Evolutionary conservation across 2,113 vertebrate species (phyloP).

Genomic region (Eonycteris spelaea): DNA sequence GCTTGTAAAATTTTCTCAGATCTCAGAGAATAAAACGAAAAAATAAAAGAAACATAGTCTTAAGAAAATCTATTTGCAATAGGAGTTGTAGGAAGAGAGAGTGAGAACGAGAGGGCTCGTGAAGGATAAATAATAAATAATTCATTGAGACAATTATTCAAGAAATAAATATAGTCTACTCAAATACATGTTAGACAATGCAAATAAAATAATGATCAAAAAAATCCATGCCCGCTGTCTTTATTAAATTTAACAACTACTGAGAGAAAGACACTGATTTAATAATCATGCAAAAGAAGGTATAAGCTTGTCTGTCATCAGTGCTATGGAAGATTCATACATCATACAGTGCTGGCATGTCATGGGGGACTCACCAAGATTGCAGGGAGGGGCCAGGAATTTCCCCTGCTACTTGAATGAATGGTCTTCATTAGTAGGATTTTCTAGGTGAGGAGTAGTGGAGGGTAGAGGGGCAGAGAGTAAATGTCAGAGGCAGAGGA

Average conservation of each 20-base stretch:
- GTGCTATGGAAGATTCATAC: neutral
- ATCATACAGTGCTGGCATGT: neutral
- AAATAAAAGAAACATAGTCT: neutral
- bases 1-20: neutral
- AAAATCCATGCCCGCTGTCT: neutral
- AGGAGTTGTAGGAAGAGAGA: neutral
- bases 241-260: neutral
- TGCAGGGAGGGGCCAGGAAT: neutral
- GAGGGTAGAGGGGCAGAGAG: accelerated
- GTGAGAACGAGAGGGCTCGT: neutral
- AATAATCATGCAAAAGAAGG: neutral
- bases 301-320: neutral
- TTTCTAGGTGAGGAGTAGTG: neutral
- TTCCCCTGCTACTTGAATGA: neutral
- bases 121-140: neutral
- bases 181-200: neutral
- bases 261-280: neutral
- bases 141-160: neutral
- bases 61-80: neutral
- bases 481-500: neutral
- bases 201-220: neutral
- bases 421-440: neutral
- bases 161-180: neutral
- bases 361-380: neutral
- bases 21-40: neutral